Conservation (phyloP, 2,797 vertebrate species). For the Pagetopsis macropterus region DNA sequence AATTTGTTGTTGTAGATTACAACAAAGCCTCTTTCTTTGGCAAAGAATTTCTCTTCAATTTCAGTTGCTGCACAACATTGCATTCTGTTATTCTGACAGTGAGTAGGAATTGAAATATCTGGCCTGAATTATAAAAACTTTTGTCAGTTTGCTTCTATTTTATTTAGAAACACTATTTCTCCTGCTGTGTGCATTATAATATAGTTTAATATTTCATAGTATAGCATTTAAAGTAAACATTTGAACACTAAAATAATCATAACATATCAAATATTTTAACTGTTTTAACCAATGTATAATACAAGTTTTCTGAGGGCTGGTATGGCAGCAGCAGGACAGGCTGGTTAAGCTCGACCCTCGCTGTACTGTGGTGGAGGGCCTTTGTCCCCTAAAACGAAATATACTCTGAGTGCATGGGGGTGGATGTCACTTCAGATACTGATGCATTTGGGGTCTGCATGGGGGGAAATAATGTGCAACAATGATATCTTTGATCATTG, state of each 20-base stretch:
- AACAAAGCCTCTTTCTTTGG: slow-evolving; percentile 4
- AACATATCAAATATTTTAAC: not conserved
- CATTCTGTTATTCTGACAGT: slow-evolving; percentile 11
- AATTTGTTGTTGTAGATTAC: slow-evolving; percentile 21
- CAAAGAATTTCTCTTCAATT: slow-evolving; percentile 6
- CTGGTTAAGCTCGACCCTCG: slow-evolving; percentile 65
- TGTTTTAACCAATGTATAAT: slow-evolving; percentile 8
- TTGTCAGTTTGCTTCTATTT: not conserved
- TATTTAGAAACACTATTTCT: not conserved
- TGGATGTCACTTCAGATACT: slow-evolving; percentile 89
- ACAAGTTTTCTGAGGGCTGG: slow-evolving; percentile 32
- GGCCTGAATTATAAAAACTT: not conserved
- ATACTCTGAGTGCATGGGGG: slow-evolving; percentile 80
- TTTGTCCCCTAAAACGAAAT: slow-evolving; percentile 75
- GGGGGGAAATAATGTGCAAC: slow-evolving; percentile 88
- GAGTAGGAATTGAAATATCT: not conserved
- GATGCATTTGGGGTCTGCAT: slow-evolving; percentile 86
- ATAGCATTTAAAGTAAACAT: not conserved
- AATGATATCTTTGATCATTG: slow-evolving; percentile 96
- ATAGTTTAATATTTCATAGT: not conserved
- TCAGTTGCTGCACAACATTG: slow-evolving; percentile 3
- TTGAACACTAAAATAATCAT: not conserved
- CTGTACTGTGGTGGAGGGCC: slow-evolving; percentile 57
- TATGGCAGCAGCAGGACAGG: slow-evolving; percentile 39
- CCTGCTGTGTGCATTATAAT: not conserved